Conservation (phyloP, 2,797 vertebrate species). For the Streptopelia turtur region DNA sequence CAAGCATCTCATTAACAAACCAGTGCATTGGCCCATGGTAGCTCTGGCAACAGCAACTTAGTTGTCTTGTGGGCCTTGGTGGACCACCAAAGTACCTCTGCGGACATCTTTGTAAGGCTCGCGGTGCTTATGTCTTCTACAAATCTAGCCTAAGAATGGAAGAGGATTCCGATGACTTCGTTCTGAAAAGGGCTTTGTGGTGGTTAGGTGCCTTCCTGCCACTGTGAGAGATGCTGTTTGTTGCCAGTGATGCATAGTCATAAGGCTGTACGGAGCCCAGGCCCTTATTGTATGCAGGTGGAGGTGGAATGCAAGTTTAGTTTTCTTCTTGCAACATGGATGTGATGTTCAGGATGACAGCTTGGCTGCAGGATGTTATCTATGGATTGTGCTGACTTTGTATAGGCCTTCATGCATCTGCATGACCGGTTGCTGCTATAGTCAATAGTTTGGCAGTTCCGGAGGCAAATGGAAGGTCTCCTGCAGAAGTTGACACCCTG, state of each 20-base stretch:
- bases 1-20: not conserved
- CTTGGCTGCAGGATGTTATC: not conserved
- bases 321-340: not conserved
- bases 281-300: not conserved
- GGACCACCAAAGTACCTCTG: not conserved
- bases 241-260: not conserved
- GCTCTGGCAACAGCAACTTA: not conserved
- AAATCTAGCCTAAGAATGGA: not conserved
- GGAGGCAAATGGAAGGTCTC: not conserved
- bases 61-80: not conserved
- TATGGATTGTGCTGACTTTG: not conserved
- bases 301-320: not conserved
- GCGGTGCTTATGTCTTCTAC: not conserved
- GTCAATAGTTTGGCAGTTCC: not conserved
- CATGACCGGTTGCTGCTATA: accelerated
- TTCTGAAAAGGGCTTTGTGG: not conserved
- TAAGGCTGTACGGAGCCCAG: not conserved
- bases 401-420: not conserved
- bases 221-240: not conserved
- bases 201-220: not conserved
- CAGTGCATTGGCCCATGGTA: not conserved
- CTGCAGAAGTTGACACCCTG: not conserved
- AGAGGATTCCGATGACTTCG: not conserved
- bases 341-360: not conserved
- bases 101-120: not conserved